A percentile compares a stretch with the other conserved stretches of the same genome.
These are phyloP conservation scores for Euplagia quadripunctaria DNA, from an alignment of 2,888 invertebrate species.

Conservation along the genomic window DNA sequence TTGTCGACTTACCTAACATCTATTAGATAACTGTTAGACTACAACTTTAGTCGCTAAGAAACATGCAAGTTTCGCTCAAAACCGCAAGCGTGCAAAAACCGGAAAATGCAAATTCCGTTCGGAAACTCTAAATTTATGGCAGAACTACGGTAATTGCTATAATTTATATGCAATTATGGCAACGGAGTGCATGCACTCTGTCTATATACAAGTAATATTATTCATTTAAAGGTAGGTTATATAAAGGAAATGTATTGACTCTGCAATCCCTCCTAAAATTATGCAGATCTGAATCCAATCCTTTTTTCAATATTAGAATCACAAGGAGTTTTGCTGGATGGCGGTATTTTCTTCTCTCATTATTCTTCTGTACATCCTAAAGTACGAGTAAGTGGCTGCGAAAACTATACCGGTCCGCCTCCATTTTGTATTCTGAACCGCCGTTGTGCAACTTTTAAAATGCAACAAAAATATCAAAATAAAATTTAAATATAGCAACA, in stretches of 20 bases:
- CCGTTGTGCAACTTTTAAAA: neutral
- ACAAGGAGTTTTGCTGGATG: too few relatives aligned
- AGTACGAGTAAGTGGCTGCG: neutral
- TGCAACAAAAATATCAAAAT: neutral
- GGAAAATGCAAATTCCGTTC: constrained; percentile 12
- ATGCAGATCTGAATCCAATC: too few relatives aligned
- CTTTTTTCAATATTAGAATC: too few relatives aligned
- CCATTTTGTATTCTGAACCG: too few relatives aligned
- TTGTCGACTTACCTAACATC: neutral
- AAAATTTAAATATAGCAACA: neutral
- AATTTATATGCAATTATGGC: neutral
- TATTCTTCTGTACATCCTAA: too few relatives aligned
- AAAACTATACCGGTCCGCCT: too few relatives aligned
- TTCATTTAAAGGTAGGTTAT: neutral
- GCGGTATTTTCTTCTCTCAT: too few relatives aligned
- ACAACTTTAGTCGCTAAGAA: neutral
- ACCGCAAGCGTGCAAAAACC: constrained; percentile 3
- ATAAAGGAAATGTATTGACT: too few relatives aligned
- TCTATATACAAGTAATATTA: neutral
- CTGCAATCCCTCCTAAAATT: too few relatives aligned
- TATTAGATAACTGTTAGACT: neutral
- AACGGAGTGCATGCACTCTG: neutral
- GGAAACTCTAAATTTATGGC: constrained; percentile 9
- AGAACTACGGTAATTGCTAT: neutral
- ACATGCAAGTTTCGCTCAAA: constrained; percentile 1